Conservation (phyloP, 2,888 invertebrate species). For the Plemyria rubiginata region DNA sequence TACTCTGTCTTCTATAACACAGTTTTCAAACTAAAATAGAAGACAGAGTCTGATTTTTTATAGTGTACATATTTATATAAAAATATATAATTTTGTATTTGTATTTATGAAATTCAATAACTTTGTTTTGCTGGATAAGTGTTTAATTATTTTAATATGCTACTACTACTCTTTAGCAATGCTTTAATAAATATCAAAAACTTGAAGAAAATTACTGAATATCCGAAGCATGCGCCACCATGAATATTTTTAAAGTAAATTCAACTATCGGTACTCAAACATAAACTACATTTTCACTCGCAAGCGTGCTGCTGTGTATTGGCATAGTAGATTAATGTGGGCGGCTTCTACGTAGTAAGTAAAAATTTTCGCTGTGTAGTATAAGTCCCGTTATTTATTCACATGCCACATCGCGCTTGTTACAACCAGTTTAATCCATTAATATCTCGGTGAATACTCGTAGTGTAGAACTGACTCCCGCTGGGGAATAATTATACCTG, state of each 20-base stretch:
- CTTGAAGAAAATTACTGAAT: no score
- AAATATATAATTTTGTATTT: no score
- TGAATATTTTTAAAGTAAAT: neutral
- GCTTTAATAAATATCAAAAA: no score
- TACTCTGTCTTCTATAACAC: no score
- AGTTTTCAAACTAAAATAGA: no score
- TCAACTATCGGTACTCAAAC: neutral
- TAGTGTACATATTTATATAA: no score
- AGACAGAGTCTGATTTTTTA: no score
- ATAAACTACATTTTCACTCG: neutral
- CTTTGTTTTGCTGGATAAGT: no score
- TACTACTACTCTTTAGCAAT: no score
- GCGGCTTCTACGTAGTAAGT: neutral
- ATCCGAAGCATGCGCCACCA: no score
- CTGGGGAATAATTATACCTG: neutral
- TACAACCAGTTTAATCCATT: neutral
- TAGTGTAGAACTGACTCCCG: neutral
- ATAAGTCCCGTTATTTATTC: neutral
- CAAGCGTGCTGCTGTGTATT: neutral
- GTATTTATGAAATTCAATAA: no score
- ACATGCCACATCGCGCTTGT: neutral
- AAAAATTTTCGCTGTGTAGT: neutral
- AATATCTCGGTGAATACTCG: neutral
- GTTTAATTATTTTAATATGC: no score
- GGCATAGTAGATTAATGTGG: neutral